Evolutionary conservation across 2,888 invertebrate species (phyloP).

Genomic region (Dorcus hopei): DNA sequence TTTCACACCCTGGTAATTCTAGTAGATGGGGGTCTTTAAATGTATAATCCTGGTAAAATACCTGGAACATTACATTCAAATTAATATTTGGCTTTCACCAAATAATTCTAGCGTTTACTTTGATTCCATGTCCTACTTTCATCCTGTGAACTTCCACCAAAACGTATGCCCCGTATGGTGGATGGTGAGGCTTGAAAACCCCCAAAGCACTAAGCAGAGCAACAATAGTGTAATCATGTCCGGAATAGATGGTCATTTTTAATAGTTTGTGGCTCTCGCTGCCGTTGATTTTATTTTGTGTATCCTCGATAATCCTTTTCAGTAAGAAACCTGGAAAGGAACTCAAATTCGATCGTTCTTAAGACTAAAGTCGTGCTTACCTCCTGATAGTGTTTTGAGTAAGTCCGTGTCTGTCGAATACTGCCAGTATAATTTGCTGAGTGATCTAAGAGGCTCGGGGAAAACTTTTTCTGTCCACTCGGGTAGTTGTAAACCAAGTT

Average conservation of each 20-base stretch:
- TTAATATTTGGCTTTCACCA: background rate
- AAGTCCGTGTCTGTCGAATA: conserved; percentile 37
- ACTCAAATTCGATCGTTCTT: background rate
- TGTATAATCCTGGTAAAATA: conserved; percentile 14
- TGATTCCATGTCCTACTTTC: background rate
- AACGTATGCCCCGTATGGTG: conserved; percentile 34
- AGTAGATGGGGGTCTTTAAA: conserved; percentile 4
- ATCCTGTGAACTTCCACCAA: conserved; percentile 33
- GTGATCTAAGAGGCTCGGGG: conserved; percentile 39
- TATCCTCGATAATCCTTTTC: conserved; percentile 8
- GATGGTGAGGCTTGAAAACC: conserved; percentile 46
- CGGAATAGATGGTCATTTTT: conserved; percentile 44
- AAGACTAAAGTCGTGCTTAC: background rate
- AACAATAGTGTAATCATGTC: conserved; percentile 55
- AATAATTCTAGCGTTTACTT: conserved; percentile 2
- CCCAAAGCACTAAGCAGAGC: conserved; percentile 49
- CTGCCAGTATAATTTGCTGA: conserved; percentile 41
- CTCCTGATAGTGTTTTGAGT: conserved; percentile 35
- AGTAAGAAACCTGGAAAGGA: conserved; percentile 12
- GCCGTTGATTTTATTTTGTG: conserved; percentile 3
- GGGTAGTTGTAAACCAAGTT: conserved; percentile 43
- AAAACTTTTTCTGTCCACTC: conserved; percentile 44
- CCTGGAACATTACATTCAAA: conserved; percentile 1
- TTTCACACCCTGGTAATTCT: conserved; percentile 5
- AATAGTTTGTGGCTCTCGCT: background rate